Percentiles rank a stretch among this genome's conserved stretches.
Evolutionary conservation across 37 sponge, comb jelly and placozoan genomes (phyloP).

Genomic region (Aphrocallistes beatrix): DNA sequence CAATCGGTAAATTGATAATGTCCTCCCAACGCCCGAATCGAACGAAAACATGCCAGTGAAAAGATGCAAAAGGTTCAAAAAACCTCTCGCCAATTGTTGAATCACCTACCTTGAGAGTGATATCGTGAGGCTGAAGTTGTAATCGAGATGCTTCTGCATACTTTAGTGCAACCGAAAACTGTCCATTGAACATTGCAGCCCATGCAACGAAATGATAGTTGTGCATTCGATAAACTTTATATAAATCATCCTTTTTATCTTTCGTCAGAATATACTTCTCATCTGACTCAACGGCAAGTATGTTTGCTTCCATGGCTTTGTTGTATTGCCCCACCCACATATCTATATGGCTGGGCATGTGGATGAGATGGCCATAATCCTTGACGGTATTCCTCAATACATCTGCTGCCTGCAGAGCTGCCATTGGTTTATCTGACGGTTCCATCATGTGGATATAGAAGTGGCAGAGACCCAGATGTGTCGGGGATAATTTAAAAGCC

Average conservation of each 20-base stretch:
- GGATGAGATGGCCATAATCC: slow-evolving; percentile 44
- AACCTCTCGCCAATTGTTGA: slow-evolving; percentile 28
- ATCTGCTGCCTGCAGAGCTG: slow-evolving; percentile 40
- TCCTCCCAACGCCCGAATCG: slow-evolving; percentile 57
- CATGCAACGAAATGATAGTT: slow-evolving; percentile 49
- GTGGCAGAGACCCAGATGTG: slow-evolving; percentile 47
- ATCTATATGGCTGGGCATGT: slow-evolving; percentile 58
- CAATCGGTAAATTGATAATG: slow-evolving; percentile 37
- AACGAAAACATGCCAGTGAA: slow-evolving; percentile 48
- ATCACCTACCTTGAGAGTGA: slow-evolving; percentile 26
- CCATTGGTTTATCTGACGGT: slow-evolving; percentile 39
- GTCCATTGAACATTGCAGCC: slow-evolving; percentile 62
- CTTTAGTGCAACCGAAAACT: too few species aligned
- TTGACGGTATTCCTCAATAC: slow-evolving; percentile 20
- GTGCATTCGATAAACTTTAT: slow-evolving; percentile 42
- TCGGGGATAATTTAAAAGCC: slow-evolving; percentile 31
- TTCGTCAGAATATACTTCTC: slow-evolving; percentile 20
- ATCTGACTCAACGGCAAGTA: slow-evolving; percentile 33
- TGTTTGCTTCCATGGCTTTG: slow-evolving; percentile 47
- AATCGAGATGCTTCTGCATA: slow-evolving; percentile 33
- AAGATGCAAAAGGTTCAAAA: slow-evolving; percentile 29
- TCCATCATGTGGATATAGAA: slow-evolving; percentile 62
- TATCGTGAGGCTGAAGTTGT: slow-evolving; percentile 30
- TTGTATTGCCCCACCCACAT: slow-evolving; percentile 64
- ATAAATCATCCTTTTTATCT: slow-evolving; percentile 36